Conservation (phyloP, 1,140 invertebrate genomes). For the Cydia strobilella region DNA sequence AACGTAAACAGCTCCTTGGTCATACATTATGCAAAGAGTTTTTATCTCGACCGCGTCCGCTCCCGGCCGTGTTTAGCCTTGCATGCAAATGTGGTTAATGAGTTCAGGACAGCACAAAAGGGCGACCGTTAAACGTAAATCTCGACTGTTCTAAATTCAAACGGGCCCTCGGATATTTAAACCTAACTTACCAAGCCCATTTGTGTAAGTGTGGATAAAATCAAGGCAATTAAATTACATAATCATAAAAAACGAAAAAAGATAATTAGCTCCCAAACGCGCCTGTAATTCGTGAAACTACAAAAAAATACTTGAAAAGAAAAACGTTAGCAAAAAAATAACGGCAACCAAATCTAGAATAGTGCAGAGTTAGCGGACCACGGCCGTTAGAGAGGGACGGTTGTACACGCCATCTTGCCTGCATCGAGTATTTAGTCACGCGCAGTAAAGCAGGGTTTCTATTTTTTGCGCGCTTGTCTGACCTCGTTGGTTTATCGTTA, state of each 20-base stretch:
- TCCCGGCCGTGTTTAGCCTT: conserved; percentile 46
- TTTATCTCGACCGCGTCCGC: conserved; percentile 50
- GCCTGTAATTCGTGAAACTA: conserved; percentile 71
- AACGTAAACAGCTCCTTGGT: conserved; percentile 50
- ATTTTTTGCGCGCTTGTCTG: conserved; percentile 76
- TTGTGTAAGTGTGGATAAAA: conserved; percentile 32
- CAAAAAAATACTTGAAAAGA: conserved; percentile 55
- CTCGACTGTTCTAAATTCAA: conserved; percentile 29
- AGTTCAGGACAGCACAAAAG: conserved; percentile 35
- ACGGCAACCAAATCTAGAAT: conserved; percentile 63
- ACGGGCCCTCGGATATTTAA: conserved; percentile 9
- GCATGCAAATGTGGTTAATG: conserved; percentile 50
- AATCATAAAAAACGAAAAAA: conserved; percentile 43
- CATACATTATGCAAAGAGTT: conserved; percentile 60
- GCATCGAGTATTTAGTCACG: conserved; percentile 75
- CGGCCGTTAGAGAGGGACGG: conserved; percentile 55
- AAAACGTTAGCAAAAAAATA: conserved; percentile 66
- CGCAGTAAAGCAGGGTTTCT: conserved; percentile 73
- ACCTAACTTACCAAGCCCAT: conserved; percentile 22
- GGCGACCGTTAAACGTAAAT: conserved; percentile 30
- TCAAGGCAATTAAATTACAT: conserved; percentile 41
- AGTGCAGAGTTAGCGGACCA: conserved; percentile 42
- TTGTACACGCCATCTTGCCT: conserved; percentile 67
- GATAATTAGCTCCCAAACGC: conserved; percentile 41
- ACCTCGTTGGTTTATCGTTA: conserved; percentile 79